Evolutionary conservation across 2,797 vertebrate genomes (phyloP).

Genomic region (Chiropotes sagulatus): DNA sequence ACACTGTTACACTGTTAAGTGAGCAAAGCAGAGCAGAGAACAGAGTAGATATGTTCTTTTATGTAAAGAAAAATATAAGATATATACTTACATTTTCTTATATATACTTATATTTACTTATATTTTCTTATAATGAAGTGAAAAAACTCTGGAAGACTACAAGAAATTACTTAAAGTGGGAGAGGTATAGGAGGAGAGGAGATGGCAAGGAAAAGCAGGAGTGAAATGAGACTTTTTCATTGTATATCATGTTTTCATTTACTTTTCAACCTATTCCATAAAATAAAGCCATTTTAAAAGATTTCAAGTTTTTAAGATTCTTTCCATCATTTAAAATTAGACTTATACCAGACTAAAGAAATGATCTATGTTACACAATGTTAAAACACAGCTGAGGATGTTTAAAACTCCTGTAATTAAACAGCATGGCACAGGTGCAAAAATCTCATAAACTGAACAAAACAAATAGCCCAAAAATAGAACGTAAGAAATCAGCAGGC

Average conservation of each 20-base stretch:
- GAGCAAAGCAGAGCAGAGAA: not conserved
- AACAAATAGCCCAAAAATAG: not conserved
- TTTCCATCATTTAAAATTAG: constrained; percentile 37
- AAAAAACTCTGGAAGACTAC: not conserved
- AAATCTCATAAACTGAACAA: not conserved
- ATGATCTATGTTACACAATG: not conserved
- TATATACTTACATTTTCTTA: not conserved
- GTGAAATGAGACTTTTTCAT: not conserved
- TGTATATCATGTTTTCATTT: not conserved
- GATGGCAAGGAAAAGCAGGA: not conserved
- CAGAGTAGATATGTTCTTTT: not conserved
- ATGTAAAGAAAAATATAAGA: not conserved
- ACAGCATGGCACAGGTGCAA: not conserved
- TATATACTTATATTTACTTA: not conserved
- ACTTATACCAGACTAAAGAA: not conserved
- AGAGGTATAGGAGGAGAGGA: not conserved
- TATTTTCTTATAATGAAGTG: not conserved
- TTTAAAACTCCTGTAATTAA: not conserved
- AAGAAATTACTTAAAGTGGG: not conserved
- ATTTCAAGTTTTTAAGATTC: not conserved
- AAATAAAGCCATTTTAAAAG: constrained; percentile 3
- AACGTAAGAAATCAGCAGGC: not conserved
- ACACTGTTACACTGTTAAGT: not conserved
- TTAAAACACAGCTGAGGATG: not conserved
- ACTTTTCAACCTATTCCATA: not conserved